A percentile compares a stretch with the other conserved stretches of the same genome.
phyloP scores from a whole-genome alignment of 2,888 invertebrate species.

The Lacanobia oleracea region DNA sequence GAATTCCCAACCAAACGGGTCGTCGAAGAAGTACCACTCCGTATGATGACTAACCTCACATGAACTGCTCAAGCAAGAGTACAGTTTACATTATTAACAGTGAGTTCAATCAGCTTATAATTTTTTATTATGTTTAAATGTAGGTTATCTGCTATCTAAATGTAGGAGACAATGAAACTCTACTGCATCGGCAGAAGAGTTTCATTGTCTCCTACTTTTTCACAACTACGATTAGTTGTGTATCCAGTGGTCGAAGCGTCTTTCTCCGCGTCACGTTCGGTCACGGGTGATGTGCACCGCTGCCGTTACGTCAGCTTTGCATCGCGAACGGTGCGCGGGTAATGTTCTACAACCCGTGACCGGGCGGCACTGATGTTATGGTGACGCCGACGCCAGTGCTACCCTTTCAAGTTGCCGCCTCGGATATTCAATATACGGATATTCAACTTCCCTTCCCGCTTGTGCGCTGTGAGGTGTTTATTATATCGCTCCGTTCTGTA shows the following conservation, averaged over 20 bases:
- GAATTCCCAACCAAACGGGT: background rate
- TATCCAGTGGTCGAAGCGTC: background rate
- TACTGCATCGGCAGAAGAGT: background rate
- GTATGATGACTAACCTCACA: background rate
- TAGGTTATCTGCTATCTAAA: background rate
- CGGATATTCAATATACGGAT: too few relatives aligned
- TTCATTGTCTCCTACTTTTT: too few relatives aligned
- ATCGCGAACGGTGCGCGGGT: background rate
- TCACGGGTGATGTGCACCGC: conserved; percentile 3
- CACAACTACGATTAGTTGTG: too few relatives aligned
- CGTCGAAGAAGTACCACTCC: background rate
- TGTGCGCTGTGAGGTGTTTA: too few relatives aligned
- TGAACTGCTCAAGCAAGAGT: background rate
- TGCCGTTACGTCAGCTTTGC: conserved; percentile 3
- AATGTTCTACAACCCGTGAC: background rate
- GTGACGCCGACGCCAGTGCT: background rate
- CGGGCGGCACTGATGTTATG: background rate
- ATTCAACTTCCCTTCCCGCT: too few relatives aligned
- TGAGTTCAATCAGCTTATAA: background rate
- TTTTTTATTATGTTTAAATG: background rate
- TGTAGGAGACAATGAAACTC: background rate
- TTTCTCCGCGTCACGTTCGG: conserved; percentile 15
- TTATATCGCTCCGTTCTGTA: too few relatives aligned
- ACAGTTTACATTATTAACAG: background rate
- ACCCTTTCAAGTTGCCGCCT: background rate